Conservation (phyloP, 2,113 vertebrate genomes). For the Scalopus aquaticus region DNA sequence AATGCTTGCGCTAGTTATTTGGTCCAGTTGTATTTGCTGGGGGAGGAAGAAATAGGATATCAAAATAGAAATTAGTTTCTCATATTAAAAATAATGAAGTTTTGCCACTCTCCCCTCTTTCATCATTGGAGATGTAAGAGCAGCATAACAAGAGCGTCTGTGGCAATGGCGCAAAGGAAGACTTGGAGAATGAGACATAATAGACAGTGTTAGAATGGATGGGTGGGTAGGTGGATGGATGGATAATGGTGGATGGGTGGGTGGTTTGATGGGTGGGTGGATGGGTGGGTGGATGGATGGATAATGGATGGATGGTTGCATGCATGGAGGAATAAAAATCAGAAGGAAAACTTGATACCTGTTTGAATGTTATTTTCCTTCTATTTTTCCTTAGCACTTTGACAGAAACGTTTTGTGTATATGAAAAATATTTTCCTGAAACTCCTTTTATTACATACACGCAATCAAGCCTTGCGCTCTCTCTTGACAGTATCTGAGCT, state of each 20-base stretch:
- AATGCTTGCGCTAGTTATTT: background rate
- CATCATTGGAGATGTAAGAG: background rate
- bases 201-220: background rate
- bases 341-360: background rate
- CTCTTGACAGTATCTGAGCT: background rate
- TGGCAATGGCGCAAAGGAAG: background rate
- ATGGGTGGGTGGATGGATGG: too few relatives aligned
- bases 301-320: too few relatives aligned
- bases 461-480: background rate
- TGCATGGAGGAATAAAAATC: background rate
- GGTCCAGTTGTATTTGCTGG: background rate
- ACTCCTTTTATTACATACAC: background rate
- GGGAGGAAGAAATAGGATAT: background rate
- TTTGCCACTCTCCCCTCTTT: background rate
- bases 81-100: background rate
- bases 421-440: background rate
- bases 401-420: background rate
- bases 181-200: background rate
- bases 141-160: background rate
- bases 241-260: background rate
- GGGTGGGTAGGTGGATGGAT: too few relatives aligned
- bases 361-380: background rate
- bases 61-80: background rate
- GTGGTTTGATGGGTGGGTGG: too few relatives aligned
- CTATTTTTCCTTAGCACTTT: background rate